phyloP scores from a whole-genome alignment of 64 coral and sea anemone genomes.

The Orbicella faveolata region DNA sequence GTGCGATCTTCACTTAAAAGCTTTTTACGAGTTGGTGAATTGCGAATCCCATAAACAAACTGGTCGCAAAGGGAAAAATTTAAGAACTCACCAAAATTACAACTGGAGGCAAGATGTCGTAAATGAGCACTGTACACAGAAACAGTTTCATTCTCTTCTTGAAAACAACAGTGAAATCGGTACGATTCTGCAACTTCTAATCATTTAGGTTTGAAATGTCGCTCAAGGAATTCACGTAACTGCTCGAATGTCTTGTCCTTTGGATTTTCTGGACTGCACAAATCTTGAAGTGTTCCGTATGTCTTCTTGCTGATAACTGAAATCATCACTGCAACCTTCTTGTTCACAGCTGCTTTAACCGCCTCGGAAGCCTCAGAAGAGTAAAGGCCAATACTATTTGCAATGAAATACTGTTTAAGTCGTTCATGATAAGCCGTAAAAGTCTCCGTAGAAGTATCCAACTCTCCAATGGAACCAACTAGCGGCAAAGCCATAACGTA shows the following conservation, averaged over 20 bases:
- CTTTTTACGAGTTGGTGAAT: slow-evolving; percentile 48
- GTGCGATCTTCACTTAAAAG: slow-evolving; percentile 48
- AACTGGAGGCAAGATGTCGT: slow-evolving; percentile 55
- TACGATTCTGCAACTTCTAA: slow-evolving; percentile 50
- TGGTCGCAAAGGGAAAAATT: slow-evolving; percentile 25
- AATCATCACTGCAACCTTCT: slow-evolving; percentile 71
- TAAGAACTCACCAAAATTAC: slow-evolving; percentile 59
- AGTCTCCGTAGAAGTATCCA: too few species aligned
- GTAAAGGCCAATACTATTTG: too few species aligned
- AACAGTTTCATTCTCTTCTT: slow-evolving; percentile 54
- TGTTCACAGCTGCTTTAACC: background rate
- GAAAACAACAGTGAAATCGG: slow-evolving; percentile 72
- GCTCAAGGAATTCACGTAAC: slow-evolving; percentile 47
- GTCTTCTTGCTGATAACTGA: slow-evolving; percentile 56
- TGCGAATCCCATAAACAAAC: slow-evolving; percentile 50
- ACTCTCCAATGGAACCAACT: too few species aligned
- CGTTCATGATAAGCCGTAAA: too few species aligned
- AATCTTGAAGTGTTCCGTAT: slow-evolving; percentile 45
- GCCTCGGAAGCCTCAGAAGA: too few species aligned
- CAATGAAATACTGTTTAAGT: too few species aligned
- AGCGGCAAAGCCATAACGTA: too few species aligned
- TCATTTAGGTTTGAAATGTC: slow-evolving; percentile 59
- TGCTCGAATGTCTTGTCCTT: slow-evolving; percentile 54
- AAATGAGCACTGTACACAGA: slow-evolving; percentile 42
- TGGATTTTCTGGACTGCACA: slow-evolving; percentile 50